Evolutionary conservation across 2,888 invertebrate species (phyloP), one percentile per base, ranked within the genome.

Genomic region (Xanthia icteritia): DNA sequence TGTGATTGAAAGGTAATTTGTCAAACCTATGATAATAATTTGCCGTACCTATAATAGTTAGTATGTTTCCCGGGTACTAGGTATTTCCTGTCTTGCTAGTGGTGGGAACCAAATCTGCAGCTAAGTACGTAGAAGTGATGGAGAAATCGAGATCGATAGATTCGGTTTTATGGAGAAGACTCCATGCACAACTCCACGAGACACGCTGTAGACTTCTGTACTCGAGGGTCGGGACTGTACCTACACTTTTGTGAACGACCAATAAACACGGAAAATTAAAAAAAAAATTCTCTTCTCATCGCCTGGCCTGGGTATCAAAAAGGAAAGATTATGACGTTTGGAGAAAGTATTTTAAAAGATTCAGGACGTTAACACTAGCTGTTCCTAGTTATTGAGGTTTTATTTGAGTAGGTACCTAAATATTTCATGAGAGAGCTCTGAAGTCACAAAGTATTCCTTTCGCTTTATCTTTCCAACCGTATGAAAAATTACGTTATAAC

Each of bases 1-100:
- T 11, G 31, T 67, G 27, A 42, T 23, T 15, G 36, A n/a, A 42
- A 20, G 31, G 48, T 45, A 23, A 61, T 84, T 66, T 65, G 20
- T 23, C 45, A 27, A 56, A 56, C 13, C 56, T 56, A 13, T 54
- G 8, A 54, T 54, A 54, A 54, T 23, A 54, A 54, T 54, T 54
- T 23, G 54, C 31, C 48, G n/a, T n/a, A 9, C 5, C 23, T 36
- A 48, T 48, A 9, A 20, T 63, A n/a, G 5, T 9, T 23, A 9
- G 3, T 36, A 42, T 20, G n/a, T 54, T 54, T 27, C 9, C 6
- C 45, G 39, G 36, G 17, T 42, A 36, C n/a, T 20, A n/a, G 13
- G 45, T 27, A 45, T 45, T 15, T 63, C n/a, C 77, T 60, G 73
- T 51, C 15, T 5, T 27, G 71, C 15, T 9, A 23, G 45, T n/a